Conservation (phyloP, 2,888 invertebrate species). For the Punctoribates punctum region DNA sequence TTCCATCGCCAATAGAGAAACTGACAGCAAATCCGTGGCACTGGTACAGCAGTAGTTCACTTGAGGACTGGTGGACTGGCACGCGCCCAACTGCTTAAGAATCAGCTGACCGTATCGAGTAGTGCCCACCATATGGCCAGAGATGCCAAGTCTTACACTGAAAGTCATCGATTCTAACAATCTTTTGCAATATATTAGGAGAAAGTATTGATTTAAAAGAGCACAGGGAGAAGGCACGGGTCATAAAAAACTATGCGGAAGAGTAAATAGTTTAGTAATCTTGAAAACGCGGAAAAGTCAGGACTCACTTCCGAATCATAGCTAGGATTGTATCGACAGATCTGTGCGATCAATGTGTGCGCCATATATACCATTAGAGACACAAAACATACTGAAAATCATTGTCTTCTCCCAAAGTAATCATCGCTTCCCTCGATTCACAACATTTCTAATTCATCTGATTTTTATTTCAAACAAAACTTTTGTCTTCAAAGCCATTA, state of each 20-base stretch:
- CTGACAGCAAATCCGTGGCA: neutral
- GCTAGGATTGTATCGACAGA: neutral
- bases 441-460: too few species aligned
- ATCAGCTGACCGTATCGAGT: constrained; percentile 25
- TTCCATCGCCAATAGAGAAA: constrained; percentile 4
- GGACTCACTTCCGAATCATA: too few species aligned
- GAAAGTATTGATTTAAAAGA: too few species aligned
- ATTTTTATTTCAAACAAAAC: too few species aligned
- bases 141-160: neutral
- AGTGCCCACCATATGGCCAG: constrained; percentile 18
- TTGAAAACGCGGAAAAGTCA: too few species aligned
- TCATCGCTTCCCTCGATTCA: too few species aligned
- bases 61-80: neutral
- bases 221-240: neutral
- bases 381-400: too few species aligned
- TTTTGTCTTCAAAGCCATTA: too few species aligned
- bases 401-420: too few species aligned
- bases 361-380: neutral
- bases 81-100: constrained; percentile 11
- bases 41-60: neutral
- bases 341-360: neutral
- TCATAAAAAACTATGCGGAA: constrained; percentile 20
- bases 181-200: too few species aligned
- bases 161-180: neutral
- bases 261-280: neutral